Evolutionary conservation across 1,140 invertebrate species (phyloP), one percentile per base, ranked within the genome.

Genomic region (Euwallacea similis): DNA sequence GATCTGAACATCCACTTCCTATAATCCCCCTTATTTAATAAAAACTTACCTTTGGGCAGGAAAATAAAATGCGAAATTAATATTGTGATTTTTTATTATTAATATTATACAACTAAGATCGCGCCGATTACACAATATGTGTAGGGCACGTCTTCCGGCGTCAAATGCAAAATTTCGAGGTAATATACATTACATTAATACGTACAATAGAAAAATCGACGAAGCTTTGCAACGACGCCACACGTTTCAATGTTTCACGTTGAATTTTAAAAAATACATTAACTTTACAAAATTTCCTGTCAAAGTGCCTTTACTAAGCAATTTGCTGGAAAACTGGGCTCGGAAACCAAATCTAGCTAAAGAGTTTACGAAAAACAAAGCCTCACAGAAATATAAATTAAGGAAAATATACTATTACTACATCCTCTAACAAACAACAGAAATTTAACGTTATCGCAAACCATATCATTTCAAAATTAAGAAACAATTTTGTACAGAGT

Each of bases 101-200:
- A 61, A 66, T 69, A 69, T 69, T 55, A 42, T 62, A 69, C 66
- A 62, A 68, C 61, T 56, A 7, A 33, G 66, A 69, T 59, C 60
- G 61, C 42, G 16, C 46, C 46, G 41, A 44, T 61, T 62, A 69
- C 66, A 69, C 66, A 61, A 61, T 69, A 61, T 61, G 66, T 69
- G 66, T 69, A 69, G 53, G 61, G 59, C n/a, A 16, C 56, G 58
- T 43, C 66, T 16, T 56, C 46, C 10, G 59, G 44, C 59, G 66
- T 69, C 66, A 41, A 69, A 61, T 59, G 58, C 43, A 69, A 62
- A 69, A 50, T 69, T 54, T 50, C 58, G 55, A 8, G 47, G 21
- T 54, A 62, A 69, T 69, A 69, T 62, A 69, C 58, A 62, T 61
- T 62, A 67, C 55, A 59, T 56, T 13, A 50, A 50, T 67, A 59